Evolutionary conservation across 2,797 vertebrate species (phyloP), one percentile per base, ranked within the genome.

Genomic region (Myiothlypis coronata): DNA sequence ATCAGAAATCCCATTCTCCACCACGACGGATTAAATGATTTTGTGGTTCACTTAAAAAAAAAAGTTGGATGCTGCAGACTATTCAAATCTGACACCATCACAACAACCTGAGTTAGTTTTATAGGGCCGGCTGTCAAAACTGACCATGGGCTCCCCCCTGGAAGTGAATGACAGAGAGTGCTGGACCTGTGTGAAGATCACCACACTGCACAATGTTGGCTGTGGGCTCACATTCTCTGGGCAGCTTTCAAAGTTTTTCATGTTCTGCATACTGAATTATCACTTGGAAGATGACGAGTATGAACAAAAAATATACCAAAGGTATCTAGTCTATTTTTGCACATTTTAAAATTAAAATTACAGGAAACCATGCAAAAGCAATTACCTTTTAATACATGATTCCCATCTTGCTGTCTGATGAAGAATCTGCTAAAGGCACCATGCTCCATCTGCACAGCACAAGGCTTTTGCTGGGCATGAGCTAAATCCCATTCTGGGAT

Each of bases 1-100:
- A n/a, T 39, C 34, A 87, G 41, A 82, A 93, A 81, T 35, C 41
- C 21, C 19, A 1, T 70, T 49, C 16, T 83, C 21, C 30, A 30
- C 8, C 0, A 0, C 17, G 20, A 75, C 28, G 34, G 35, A 55
- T 57, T 24, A 69, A 23, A 34, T 0, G 0, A 46, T 70, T 50
- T 39, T 57, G 24, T 63, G 37, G 16, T 74, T 55, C 4, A 21
- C 47, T 20, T 69, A 7, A 30, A 60, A 65, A 56, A 53, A 63
- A 35, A 30, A 3, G 14, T 24, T 60, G 37, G 24, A 14, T 37
- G 15, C 19, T 74, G 26, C 46, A 92, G 23, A 13, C 17, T 90
- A 0, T 49, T 81, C 30, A 55, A 39, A 11, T 39, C 13, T 82
- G 46, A 37, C 46, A 57, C 1, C 2, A 39, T 24, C 67, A 72